Conservation (phyloP, 2,888 invertebrate species). For the Ophraella communa region DNA sequence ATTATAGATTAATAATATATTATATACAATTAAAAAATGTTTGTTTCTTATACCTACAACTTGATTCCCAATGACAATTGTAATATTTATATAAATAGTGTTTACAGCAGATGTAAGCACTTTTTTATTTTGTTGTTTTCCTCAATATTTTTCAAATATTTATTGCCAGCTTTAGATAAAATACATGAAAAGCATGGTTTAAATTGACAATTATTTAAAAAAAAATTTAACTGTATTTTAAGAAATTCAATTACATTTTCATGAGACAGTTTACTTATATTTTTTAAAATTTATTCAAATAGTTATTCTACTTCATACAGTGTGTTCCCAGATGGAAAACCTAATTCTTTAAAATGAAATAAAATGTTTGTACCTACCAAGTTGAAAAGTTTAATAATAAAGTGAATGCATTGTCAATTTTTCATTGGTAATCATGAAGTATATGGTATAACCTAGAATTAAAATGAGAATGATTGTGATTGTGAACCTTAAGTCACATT, state of each 20-base stretch:
- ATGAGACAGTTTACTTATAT: too few species aligned
- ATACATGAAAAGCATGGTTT: too few species aligned
- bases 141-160: background rate
- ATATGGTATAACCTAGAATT: slow-evolving; percentile 16
- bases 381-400: too few species aligned
- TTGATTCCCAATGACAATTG: background rate
- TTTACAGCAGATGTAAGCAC: too few species aligned
- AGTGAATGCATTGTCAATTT: background rate
- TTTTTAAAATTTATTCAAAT: too few species aligned
- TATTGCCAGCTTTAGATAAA: slow-evolving; percentile 23
- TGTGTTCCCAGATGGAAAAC: too few species aligned
- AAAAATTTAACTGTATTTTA: too few species aligned
- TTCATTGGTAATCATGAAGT: slow-evolving; percentile 10
- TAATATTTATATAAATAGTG: background rate
- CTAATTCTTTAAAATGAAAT: too few species aligned
- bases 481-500: slow-evolving; percentile 48
- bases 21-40: background rate
- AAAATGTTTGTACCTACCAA: too few species aligned
- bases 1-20: background rate
- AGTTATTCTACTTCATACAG: too few species aligned
- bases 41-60: background rate
- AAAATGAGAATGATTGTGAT: slow-evolving; percentile 46
- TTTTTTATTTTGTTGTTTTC: background rate
- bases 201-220: too few species aligned
- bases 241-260: too few species aligned